Conservation (phyloP, 2,888 invertebrate genomes). For the Acleris cristana region DNA sequence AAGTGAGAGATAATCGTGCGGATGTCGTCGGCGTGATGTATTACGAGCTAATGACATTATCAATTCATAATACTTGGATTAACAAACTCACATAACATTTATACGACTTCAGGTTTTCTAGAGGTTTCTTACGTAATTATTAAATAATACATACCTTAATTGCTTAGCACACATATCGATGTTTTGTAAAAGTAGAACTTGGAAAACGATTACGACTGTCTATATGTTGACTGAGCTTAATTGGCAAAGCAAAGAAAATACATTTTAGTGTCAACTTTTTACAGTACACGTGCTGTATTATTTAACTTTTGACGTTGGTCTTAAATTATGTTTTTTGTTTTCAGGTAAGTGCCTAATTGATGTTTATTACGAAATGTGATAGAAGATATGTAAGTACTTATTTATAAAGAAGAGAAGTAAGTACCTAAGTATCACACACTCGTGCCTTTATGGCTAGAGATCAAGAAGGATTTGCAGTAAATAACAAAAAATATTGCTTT, state of each 20-base stretch:
- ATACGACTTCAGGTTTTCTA: slow-evolving; percentile 21
- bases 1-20: slow-evolving; percentile 42
- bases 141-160: slow-evolving; percentile 16
- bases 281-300: not conserved
- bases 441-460: too few species aligned
- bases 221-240: slow-evolving; percentile 1
- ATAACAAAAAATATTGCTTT: not conserved
- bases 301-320: too few species aligned
- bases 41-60: slow-evolving; percentile 51
- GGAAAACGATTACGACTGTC: not conserved
- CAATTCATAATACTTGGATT: slow-evolving; percentile 51
- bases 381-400: slow-evolving; percentile 10
- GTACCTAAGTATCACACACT: not conserved
- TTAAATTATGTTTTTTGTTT: slow-evolving; percentile 34
- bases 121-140: slow-evolving; percentile 47
- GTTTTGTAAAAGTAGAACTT: slow-evolving; percentile 6
- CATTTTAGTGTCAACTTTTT: not conserved
- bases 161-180: slow-evolving; percentile 7
- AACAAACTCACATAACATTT: slow-evolving; percentile 41
- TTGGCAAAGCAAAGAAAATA: slow-evolving; percentile 10
- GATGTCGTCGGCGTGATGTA: slow-evolving; percentile 48
- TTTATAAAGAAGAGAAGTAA: not conserved
- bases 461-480: not conserved
- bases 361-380: slow-evolving; percentile 20
- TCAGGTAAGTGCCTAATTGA: slow-evolving; percentile 56